Conservation (phyloP, 2,113 vertebrate species). For the Tupaia chinensis region DNA sequence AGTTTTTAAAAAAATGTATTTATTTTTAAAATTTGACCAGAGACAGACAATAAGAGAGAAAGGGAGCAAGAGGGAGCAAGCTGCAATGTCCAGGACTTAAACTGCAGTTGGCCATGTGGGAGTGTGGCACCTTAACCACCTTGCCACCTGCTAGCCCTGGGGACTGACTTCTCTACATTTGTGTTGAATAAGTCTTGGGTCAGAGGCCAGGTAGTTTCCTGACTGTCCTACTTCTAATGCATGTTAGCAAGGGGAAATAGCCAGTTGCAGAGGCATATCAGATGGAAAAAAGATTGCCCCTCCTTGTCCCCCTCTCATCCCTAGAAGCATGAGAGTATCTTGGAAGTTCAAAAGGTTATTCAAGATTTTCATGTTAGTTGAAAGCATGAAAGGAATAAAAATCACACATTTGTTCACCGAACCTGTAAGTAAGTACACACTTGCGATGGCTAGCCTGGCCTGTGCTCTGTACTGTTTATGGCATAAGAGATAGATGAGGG, state of each 20-base stretch:
- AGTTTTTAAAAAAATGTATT: no score
- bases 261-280: neutral
- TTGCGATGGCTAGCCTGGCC: neutral
- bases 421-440: neutral
- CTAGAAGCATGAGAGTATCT: neutral
- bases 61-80: no score
- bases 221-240: neutral
- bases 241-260: neutral
- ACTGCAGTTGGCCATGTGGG: no score
- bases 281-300: neutral
- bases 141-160: no score
- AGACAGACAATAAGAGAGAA: no score
- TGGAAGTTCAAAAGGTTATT: constrained; percentile 28
- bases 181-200: neutral
- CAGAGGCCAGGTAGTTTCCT: constrained; percentile 1
- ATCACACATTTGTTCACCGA: neutral
- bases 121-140: no score
- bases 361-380: constrained; percentile 21
- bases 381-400: neutral
- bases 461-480: neutral
- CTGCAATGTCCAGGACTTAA: no score
- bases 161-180: neutral
- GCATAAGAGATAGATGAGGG: neutral
- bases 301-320: neutral
- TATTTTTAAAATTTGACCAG: no score